These are phyloP conservation scores for Sebastes dallii DNA, from an alignment of 2,797 vertebrate genomes.

Conservation along the genomic window DNA sequence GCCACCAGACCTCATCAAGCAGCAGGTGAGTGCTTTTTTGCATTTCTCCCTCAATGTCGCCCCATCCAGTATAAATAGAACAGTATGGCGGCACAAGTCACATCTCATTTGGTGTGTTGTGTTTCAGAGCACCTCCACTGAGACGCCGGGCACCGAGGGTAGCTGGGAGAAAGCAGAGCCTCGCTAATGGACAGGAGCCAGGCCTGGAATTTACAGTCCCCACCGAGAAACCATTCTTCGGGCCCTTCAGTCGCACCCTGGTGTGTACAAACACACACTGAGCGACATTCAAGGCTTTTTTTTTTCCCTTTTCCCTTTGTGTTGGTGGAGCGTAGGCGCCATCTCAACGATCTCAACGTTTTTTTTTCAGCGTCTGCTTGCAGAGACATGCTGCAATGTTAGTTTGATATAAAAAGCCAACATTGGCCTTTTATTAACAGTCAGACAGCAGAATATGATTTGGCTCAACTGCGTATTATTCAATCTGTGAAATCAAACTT, in stretches of 20 bases:
- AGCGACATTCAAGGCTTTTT: not conserved
- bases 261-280: constrained; percentile 31
- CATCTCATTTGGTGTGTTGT: constrained; percentile 78
- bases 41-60: constrained; percentile 64
- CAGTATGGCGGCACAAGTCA: constrained; percentile 67
- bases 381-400: not conserved
- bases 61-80: constrained; percentile 77
- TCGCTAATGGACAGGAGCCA: constrained; percentile 61
- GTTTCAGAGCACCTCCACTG: constrained; percentile 70
- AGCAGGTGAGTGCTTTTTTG: constrained; percentile 70
- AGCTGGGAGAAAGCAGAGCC: constrained; percentile 40
- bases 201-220: constrained; percentile 40
- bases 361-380: not conserved
- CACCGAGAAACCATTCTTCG: constrained; percentile 21
- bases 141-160: constrained; percentile 49
- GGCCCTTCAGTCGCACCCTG: constrained; percentile 5
- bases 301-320: constrained; percentile 1
- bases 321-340: not conserved
- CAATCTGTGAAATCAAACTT: not conserved
- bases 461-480: not conserved
- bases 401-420: not conserved
- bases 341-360: not conserved
- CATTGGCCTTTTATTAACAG: not conserved
- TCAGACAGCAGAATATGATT: not conserved
- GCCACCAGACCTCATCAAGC: constrained; percentile 80